Percentiles rank a stretch among this genome's conserved stretches.
phyloP scores from a whole-genome alignment of 2,797 vertebrate genomes.

The Pipistrellus nathusii region DNA sequence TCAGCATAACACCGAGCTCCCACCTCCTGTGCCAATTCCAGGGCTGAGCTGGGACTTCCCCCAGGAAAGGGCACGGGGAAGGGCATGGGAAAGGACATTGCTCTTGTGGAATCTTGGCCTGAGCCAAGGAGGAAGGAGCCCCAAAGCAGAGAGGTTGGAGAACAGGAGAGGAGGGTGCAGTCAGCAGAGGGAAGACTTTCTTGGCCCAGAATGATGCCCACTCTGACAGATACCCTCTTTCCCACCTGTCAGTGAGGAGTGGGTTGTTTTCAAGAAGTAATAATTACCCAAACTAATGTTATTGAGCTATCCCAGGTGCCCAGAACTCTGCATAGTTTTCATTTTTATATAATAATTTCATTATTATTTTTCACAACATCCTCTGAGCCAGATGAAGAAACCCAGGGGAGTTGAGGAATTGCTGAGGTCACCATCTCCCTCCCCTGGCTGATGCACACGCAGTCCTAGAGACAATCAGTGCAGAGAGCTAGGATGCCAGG shows the following conservation, averaged over 20 bases:
- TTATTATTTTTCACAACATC: not conserved
- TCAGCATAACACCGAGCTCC: not conserved
- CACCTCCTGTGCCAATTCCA: not conserved
- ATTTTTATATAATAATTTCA: no score
- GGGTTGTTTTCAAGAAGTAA: not conserved
- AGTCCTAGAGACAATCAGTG: not conserved
- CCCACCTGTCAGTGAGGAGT: not conserved
- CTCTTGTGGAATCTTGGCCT: no score
- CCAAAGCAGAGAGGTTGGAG: not conserved
- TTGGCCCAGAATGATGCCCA: not conserved
- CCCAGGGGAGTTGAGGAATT: not conserved
- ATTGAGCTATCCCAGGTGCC: not conserved
- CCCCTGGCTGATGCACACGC: not conserved
- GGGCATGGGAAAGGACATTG: no score
- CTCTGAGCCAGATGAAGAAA: not conserved
- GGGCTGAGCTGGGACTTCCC: not conserved
- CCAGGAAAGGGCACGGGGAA: fast-evolving
- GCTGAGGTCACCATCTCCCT: not conserved
- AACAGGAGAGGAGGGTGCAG: no score
- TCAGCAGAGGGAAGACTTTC: not conserved
- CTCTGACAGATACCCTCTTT: not conserved
- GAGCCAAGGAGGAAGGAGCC: not conserved
- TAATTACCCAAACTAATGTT: not conserved
- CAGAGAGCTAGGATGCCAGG: not conserved
- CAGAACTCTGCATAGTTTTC: not conserved